Evolutionary conservation across 1,140 invertebrate genomes (phyloP), one percentile per base, ranked within the genome.

Genomic region (Drosophila paulistorum): DNA sequence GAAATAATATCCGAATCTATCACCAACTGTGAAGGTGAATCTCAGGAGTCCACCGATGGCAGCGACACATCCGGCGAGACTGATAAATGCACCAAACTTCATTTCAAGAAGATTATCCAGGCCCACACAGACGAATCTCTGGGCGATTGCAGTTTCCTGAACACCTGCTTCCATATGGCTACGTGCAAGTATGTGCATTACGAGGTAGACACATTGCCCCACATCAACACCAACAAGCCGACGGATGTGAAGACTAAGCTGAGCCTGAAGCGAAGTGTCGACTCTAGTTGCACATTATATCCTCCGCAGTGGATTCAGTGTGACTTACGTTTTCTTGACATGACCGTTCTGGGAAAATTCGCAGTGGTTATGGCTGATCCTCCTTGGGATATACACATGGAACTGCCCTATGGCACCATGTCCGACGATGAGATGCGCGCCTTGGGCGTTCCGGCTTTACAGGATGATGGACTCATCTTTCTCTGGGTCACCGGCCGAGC

Each of bases 91-190:
- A 96, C 95, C 69, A 98, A 98, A 90, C 93, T 99, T 26, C 98
- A 99, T 93, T 99, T 99, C 91, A 97, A 97, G 89, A 99, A 99
- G 93, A 99, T 99, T 68, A 98, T 99, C 73, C 98, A 99, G 92
- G 95, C 95, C 70, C 98, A 99, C 91, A 99, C 98, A 0, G 98
- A 99, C 92, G 98, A 99, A 92, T 95, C 97, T 0, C 93, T 99
- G 6, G 98, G 98, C 0, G 98, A 99, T 91, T 99, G 98, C 92
- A 99, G 98, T 48, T 99, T 99, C 93, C 94, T 99, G 0, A 99
- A 99, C 91, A 99, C 98, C 1, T 99, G 98, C 92, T 99, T 99
- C 91, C 98, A 99, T 91, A 99, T 99, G 98, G 98, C 99, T 79
- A 98, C 97, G 57, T 99, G 98, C 94, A 99, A 99, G 95, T 98